Conservation (phyloP, 2,113 vertebrate genomes). For the Taxidea taxus region DNA sequence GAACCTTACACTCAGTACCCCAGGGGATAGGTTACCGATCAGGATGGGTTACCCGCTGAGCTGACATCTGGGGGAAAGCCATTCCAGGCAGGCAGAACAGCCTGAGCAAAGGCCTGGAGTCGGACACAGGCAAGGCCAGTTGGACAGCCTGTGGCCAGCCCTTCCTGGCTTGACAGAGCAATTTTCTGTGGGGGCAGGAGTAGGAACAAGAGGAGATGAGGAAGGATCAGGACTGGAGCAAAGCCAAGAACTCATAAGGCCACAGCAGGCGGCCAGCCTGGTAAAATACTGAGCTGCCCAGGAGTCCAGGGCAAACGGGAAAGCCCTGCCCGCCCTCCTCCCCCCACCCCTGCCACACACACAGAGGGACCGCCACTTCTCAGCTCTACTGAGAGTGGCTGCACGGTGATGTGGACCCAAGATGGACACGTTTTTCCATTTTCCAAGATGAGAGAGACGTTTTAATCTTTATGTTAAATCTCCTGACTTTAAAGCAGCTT, state of each 20-base stretch:
- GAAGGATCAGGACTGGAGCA: not conserved
- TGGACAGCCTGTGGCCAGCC: not conserved
- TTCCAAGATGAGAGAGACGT: not conserved
- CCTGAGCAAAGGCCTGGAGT: not conserved
- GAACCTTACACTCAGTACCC: not conserved
- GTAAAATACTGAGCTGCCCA: not conserved
- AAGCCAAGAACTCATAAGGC: not conserved
- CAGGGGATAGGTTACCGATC: not conserved
- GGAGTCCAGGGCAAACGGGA: not conserved
- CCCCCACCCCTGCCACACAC: no score
- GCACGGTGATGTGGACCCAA: not conserved
- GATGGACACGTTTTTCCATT: not conserved
- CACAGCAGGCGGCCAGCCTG: not conserved
- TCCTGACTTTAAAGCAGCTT: not conserved
- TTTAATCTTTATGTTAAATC: not conserved
- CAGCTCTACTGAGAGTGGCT: not conserved
- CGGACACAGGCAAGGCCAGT: not conserved
- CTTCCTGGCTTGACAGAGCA: not conserved
- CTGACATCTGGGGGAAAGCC: not conserved
- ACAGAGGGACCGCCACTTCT: not conserved
- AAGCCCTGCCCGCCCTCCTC: rapidly evolving
- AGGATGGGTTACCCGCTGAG: not conserved
- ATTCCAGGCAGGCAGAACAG: not conserved
- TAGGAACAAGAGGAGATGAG: not conserved
- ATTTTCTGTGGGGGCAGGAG: not conserved